Evolutionary conservation across 1,140 invertebrate species (phyloP).

Genomic region (Eciton burchellii): DNA sequence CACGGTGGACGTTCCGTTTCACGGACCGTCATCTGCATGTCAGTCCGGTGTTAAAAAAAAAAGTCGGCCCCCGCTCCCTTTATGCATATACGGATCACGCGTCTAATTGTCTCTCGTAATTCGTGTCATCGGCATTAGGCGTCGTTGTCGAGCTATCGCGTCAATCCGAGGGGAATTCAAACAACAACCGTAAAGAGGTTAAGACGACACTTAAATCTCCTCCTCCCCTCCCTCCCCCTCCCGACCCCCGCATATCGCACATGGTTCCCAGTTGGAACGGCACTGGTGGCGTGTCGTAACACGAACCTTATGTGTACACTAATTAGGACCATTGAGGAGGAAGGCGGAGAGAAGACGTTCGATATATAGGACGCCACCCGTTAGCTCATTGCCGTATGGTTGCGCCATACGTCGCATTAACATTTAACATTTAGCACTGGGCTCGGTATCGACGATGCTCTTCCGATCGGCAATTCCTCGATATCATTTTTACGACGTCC

Average conservation of each 20-base stretch:
- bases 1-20: no score
- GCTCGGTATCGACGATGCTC: not conserved
- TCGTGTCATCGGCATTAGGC: conserved; percentile 19
- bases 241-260: conserved; percentile 19
- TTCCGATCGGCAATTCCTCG: not conserved
- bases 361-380: conserved; percentile 53
- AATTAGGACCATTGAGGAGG: conserved; percentile 56
- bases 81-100: not conserved
- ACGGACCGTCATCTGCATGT: no score
- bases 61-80: no score
- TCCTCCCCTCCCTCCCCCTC: not conserved
- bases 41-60: no score
- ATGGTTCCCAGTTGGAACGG: conserved; percentile 47
- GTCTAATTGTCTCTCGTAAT: conserved; percentile 35
- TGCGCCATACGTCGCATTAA: conserved; percentile 26
- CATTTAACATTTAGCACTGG: conserved; percentile 40
- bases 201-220: conserved; percentile 52
- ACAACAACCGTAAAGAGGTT: conserved; percentile 52
- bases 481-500: conserved; percentile 13
- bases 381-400: conserved; percentile 33
- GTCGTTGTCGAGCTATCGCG: conserved; percentile 8
- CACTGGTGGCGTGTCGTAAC: conserved; percentile 49
- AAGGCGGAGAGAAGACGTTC: conserved; percentile 37
- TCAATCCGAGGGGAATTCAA: conserved; percentile 50
- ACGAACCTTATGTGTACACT: conserved; percentile 53